Evolutionary conservation across 2,888 invertebrate genomes (phyloP), one percentile per base, ranked within the genome.

Genomic region (Xylota segnis): DNA sequence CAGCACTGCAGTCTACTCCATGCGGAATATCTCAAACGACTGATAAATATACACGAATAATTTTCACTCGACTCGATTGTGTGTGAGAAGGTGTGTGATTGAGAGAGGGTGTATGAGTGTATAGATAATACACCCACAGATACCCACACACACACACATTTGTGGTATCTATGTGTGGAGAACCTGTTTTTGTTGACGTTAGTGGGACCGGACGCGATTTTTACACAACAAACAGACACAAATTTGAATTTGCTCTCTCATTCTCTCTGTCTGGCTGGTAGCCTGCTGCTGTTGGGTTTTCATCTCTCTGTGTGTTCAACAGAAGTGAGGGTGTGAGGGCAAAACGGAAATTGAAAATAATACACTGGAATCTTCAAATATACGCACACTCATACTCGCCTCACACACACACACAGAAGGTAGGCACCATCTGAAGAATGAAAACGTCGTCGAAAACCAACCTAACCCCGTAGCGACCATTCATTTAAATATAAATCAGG

Each of bases 21-120:
- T 86, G 88, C 87, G 87, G 89, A 89, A 88, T 89, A 87, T 88
- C 88, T 89, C 88, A 89, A 89, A 88, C 90, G 89, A 90, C 89
- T 90, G 89, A 89, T 88, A 86, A 86, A 86, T 86, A 82, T 86
- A 86, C 82, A 86, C 82, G 76, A 86, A 72, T 72, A 72, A 66
- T 82, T 82, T 86, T 75, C 82, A 86, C 86, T 86, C 81, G 66
- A 77, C 82, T 86, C 81, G 72, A 76, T 84, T 82, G 82, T 82
- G 66, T 86, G 81, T 50, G 56, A 58, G 18, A 52, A 4, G 12
- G 65, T 29, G 65, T 70, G 45, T 18, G 50, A 66, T 47, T 63
- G 54, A 10, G 63, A 27, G 14, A 58, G 54, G 58, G 43, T 27
- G 65, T 18, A 58, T 61, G 43, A 16, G 52, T 37, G 70, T 43